A percentile compares a stretch with the other conserved stretches of the same genome.
These are phyloP conservation scores for Babyrousa celebensis DNA, from an alignment of 2,797 vertebrate genomes.

Conservation along the genomic window DNA sequence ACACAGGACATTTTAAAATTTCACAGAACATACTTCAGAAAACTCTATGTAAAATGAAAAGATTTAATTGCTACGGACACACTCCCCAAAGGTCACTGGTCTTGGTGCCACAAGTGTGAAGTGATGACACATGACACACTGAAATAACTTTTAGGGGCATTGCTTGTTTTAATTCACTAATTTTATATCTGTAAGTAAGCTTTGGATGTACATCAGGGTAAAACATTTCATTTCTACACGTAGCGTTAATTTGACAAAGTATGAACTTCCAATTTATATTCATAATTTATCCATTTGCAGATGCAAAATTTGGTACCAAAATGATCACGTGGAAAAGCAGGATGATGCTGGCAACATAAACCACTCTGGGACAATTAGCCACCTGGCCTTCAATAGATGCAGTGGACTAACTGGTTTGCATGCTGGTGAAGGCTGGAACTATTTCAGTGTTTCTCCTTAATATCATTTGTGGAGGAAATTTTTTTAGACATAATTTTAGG, in stretches of 20 bases:
- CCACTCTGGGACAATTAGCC: background rate
- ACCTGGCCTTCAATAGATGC: conserved; percentile 30
- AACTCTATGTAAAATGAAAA: background rate
- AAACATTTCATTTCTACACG: conserved; percentile 32
- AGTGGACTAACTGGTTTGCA: background rate
- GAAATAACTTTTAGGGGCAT: background rate
- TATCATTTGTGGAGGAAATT: background rate
- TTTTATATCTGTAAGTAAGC: conserved; percentile 7
- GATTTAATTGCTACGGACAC: background rate
- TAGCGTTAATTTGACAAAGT: conserved; percentile 67
- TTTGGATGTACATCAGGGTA: background rate
- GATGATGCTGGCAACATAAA: background rate
- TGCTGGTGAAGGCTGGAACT: background rate
- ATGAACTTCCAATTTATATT: conserved; percentile 72
- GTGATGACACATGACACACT: background rate
- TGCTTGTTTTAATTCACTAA: conserved; percentile 40
- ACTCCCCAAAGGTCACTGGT: background rate
- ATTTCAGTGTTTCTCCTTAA: background rate
- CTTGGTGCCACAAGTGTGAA: background rate
- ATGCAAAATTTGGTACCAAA: conserved; percentile 61
- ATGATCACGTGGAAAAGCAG: conserved; percentile 26
- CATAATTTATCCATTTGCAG: conserved; percentile 65
- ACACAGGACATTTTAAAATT: background rate
- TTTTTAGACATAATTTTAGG: conserved; percentile 33
- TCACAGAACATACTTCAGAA: background rate